Evolutionary conservation across 2,888 invertebrate genomes (phyloP), one percentile per base, ranked within the genome.

Genomic region (Pheosia gnoma): DNA sequence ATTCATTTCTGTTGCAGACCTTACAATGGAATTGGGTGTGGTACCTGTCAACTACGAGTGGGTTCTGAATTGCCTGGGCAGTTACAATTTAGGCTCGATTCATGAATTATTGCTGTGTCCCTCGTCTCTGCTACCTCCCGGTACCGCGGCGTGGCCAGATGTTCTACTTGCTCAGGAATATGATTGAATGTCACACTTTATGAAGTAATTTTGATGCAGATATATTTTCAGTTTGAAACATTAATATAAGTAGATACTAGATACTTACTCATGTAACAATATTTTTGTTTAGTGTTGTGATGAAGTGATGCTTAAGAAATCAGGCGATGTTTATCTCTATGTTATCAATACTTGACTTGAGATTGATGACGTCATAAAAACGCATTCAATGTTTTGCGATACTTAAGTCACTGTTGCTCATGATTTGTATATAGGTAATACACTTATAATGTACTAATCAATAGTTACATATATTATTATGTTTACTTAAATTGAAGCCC

Each of bases 11-110:
- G 61, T 71, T 70, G 60, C 83, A 93, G 93, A 88, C 68, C 81
- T 93, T 45, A 88, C 91, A 4, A 81, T 91, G 83, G 80, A 89
- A 60, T 73, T 85, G 54, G 75, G 74, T 58, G 81, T 93, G 25
- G 92, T 94, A 52, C 93, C 94, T 3, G 88, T 94, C 51, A 91
- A 93, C 77, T 88, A 83, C 75, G 93, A 93, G 67, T 94, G 94
- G 94, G 90, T 83, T n/a, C 77, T 93, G n/a, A 91, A 93, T 73
- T 89, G 90, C 67, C 81, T 94, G 25, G 93, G 94, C 7, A 77
- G 77, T 57, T 92, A 93, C 75, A 68, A 81, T 0, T 74, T 93
- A 36, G 60, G 70, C 10, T 85, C 89, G 0, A 75, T 93, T 7
- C 81, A 81, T 49, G 87, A 88, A 13, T 77, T 87, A 49, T 75